Evolutionary conservation across 1,140 invertebrate species (phyloP), one percentile per base, ranked within the genome.

Genomic region (Nephila pilipes): DNA sequence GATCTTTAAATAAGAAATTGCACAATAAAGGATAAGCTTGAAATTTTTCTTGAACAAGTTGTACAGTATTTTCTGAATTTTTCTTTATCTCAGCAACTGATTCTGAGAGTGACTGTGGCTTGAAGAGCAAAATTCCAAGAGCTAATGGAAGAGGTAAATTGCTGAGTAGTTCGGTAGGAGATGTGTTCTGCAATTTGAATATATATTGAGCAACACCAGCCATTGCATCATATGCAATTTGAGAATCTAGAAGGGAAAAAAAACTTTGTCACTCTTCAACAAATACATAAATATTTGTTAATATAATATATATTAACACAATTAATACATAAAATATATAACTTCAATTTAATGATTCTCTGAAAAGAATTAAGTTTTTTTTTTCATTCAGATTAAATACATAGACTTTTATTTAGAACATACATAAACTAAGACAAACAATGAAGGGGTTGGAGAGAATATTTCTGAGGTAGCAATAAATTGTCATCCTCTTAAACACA

Each of bases 191-290:
- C 20, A 93, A n/a, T 29, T 57, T 65, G 29, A 65, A 93, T 16
- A 93, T 54, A 32, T 93, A 57, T 22, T 88, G 36, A 57, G 92
- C 92, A 22, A 75, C 32, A 12, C 54, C 63, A 32, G 63, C 57
- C 55, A 89, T 55, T 55, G 92, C 92, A 29, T 88, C 79, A 58
- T 89, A 93, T 22, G 92, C 92, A 25, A 89, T 38, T 16, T 60
- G 58, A 65, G 22, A 14, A 85, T 88, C 92, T 93, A 57, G 6
- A 65, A 83, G 16, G 65, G 32, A 75, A 29, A 75, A 16, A 80
- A 79, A 3, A 16, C 16, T 5, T 57, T 46, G 46, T 10, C 1
- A 6, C 12, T 0, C 12, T 46, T 46, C 46, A 46, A 46, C 46
- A 6, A 46, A 46, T 46, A 46, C 12, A 10, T 46, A 46, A 46